Conservation (phyloP, 2,888 invertebrate genomes). For the Chymomyza caudatula region DNA sequence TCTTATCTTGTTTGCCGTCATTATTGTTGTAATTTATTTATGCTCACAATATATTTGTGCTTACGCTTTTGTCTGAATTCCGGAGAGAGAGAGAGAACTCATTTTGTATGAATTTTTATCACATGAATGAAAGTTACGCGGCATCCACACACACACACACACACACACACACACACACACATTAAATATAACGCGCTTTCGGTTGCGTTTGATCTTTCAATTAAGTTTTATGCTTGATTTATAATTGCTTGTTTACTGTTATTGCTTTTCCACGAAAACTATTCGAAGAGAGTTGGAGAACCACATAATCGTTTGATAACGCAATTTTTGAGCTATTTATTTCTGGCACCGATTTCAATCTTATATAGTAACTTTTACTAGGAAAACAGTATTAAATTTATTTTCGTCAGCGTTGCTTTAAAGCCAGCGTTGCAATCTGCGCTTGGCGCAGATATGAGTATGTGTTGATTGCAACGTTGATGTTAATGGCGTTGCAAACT, state of each 20-base stretch:
- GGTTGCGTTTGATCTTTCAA: slow-evolving; percentile 63
- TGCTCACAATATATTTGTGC: slow-evolving; percentile 64
- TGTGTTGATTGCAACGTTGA: slow-evolving; percentile 64
- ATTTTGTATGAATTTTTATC: slow-evolving; percentile 38
- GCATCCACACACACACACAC: slow-evolving; percentile 36
- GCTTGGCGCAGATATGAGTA: slow-evolving; percentile 44
- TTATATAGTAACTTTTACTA: neutral
- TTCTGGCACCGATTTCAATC: neutral
- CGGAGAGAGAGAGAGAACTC: neutral
- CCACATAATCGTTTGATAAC: neutral
- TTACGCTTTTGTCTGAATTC: slow-evolving; percentile 45
- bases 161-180: neutral
- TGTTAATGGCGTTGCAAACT: slow-evolving; percentile 58
- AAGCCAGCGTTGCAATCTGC: too few relatives aligned
- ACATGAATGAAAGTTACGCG: slow-evolving; percentile 49
- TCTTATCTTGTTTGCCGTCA: slow-evolving; percentile 71
- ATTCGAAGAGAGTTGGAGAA: neutral
- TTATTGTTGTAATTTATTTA: slow-evolving; percentile 71
- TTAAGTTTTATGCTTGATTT: slow-evolving; percentile 66
- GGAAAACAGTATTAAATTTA: neutral
- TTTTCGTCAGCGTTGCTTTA: neutral
- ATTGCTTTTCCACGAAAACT: neutral
- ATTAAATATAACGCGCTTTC: slow-evolving; percentile 23
- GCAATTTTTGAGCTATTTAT: neutral
- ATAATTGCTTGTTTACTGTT: slow-evolving; percentile 57